Evolutionary conservation across 2,113 vertebrate species (phyloP).

Genomic region (Lethenteron reissneri): DNA sequence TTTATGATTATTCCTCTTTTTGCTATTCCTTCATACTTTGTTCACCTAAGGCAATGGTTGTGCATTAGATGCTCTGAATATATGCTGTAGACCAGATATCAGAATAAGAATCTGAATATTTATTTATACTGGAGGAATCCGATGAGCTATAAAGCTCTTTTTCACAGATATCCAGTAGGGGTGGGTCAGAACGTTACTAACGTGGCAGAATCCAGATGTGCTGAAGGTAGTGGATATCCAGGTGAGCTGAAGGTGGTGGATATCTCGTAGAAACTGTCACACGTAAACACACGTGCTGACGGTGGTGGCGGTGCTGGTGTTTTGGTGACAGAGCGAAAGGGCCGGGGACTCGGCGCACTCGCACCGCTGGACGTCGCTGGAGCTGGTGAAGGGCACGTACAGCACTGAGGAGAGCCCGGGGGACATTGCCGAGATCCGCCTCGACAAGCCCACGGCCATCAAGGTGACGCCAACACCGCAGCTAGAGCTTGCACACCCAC

Average conservation of each 20-base stretch:
- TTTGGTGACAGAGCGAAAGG: constrained; percentile 49
- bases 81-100: too few species aligned
- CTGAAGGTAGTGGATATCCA: background rate
- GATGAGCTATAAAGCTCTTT: too few species aligned
- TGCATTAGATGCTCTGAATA: too few species aligned
- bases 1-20: too few species aligned
- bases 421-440: constrained; percentile 84
- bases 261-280: background rate
- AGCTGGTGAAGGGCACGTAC: constrained; percentile 88
- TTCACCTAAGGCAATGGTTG: too few species aligned
- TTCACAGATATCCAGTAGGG: too few species aligned
- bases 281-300: background rate
- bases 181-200: too few species aligned
- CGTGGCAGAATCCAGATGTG: too few species aligned
- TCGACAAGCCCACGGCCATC: constrained; percentile 83
- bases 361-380: constrained; percentile 89
- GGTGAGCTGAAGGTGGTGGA: background rate
- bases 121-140: too few species aligned
- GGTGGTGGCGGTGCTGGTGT: background rate
- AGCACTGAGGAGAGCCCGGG: constrained; percentile 75
- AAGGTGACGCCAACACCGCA: constrained; percentile 34
- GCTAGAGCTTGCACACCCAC: background rate
- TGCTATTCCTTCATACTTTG: too few species aligned
- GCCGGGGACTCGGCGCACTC: constrained; percentile 75
- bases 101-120: too few species aligned